Percentiles rank a stretch among this genome's conserved stretches.
Evolutionary conservation across 2,888 invertebrate genomes (phyloP).

Genomic region (Dasysyrphus albostriatus): DNA sequence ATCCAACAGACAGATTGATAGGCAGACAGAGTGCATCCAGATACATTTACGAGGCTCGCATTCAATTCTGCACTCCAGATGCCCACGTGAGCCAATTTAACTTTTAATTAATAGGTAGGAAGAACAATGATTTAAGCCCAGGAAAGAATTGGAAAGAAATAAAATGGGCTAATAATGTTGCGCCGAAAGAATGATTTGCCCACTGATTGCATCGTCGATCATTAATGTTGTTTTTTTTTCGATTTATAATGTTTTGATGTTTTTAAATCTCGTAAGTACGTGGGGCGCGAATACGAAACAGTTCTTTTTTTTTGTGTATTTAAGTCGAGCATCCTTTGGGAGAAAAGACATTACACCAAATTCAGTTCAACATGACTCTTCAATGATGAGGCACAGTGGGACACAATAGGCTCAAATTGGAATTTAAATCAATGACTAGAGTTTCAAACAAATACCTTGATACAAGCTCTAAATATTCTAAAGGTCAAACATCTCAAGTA

Average conservation of each 20-base stretch:
- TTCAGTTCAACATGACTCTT: conserved; percentile 45
- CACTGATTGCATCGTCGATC: conserved; percentile 61
- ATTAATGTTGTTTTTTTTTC: conserved; percentile 44
- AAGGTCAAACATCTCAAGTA: no score
- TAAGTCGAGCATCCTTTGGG: conserved; percentile 68
- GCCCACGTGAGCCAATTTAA: conserved; percentile 71
- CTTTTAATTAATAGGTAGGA: conserved; percentile 75
- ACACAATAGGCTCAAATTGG: neutral
- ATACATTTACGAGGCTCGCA: conserved; percentile 31
- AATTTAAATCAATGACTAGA: neutral
- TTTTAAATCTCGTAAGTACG: conserved; percentile 30
- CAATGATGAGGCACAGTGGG: neutral
- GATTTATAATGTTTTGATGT: conserved; percentile 43
- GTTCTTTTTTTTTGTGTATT: conserved; percentile 65
- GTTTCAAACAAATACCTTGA: neutral
- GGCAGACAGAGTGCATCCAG: conserved; percentile 38
- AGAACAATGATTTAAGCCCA: conserved; percentile 67
- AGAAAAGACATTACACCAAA: conserved; percentile 54
- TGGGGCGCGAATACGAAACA: conserved; percentile 49
- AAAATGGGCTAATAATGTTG: conserved; percentile 67
- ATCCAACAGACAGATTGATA: conserved; percentile 56
- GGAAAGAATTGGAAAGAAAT: conserved; percentile 36
- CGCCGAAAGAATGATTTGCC: conserved; percentile 47
- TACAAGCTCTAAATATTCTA: neutral
- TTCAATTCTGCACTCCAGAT: conserved; percentile 40